Conservation (phyloP, 2,797 vertebrate genomes). For the Ceyx erithaca region DNA sequence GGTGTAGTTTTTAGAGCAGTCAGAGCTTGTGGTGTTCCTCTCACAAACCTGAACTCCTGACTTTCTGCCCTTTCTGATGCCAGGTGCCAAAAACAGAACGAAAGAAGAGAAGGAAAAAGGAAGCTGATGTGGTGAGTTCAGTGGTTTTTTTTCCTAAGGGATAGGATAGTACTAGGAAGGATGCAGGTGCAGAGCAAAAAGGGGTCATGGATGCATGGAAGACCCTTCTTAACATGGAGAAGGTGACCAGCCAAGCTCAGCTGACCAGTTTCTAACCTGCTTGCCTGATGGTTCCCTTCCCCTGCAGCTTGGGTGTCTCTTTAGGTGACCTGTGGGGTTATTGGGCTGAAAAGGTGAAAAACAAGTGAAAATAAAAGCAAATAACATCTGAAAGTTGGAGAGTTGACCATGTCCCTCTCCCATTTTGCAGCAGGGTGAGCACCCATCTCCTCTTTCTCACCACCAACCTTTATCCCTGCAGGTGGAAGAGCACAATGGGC, state of each 20-base stretch:
- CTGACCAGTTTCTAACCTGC: background rate
- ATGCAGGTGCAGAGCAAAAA: background rate
- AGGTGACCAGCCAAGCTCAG: background rate
- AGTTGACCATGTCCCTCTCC: background rate
- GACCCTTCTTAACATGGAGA: background rate
- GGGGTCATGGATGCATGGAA: background rate
- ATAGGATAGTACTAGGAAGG: background rate
- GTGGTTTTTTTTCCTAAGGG: background rate
- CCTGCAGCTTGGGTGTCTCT: background rate
- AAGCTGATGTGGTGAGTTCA: conserved; percentile 79
- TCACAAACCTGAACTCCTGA: background rate
- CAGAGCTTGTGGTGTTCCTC: background rate
- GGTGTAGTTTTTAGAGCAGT: background rate
- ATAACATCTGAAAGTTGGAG: background rate
- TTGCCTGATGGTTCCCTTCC: rapidly evolving
- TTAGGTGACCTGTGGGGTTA: background rate
- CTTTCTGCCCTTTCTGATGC: background rate
- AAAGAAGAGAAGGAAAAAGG: conserved; percentile 85
- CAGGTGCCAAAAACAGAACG: conserved; percentile 81
- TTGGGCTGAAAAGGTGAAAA: background rate
- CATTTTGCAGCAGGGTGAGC: background rate
- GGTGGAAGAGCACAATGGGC: conserved; percentile 97
- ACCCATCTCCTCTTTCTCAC: background rate
- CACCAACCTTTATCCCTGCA: conserved; percentile 63
- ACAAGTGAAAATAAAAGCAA: background rate